phyloP scores from a whole-genome alignment of 2,797 vertebrate species.

The Ptychobarbus kaznakovi region DNA sequence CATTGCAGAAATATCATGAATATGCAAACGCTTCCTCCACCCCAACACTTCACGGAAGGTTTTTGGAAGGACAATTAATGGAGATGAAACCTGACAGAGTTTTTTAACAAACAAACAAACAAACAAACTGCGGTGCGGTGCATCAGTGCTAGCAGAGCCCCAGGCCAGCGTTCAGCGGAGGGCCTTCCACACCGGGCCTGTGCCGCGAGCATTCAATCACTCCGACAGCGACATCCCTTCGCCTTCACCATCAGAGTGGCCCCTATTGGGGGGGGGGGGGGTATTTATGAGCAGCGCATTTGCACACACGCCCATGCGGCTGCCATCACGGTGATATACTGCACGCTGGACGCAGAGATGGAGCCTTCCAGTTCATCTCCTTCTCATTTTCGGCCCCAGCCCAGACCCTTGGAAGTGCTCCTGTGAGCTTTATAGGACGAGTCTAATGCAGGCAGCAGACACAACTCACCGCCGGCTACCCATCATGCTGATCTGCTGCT shows the following conservation, averaged over 20 bases:
- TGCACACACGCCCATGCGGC: constrained; percentile 72
- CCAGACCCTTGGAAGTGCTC: constrained; percentile 74
- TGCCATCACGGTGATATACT: constrained; percentile 78
- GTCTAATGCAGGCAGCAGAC: constrained; percentile 73
- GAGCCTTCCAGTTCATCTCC: constrained; percentile 79
- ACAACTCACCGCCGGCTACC: constrained; percentile 36
- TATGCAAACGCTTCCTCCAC: neutral
- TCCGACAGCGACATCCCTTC: constrained; percentile 82
- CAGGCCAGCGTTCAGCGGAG: constrained; percentile 68
- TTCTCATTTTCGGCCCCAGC: constrained; percentile 74
- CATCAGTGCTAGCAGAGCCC: constrained; percentile 48
- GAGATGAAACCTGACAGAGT: neutral
- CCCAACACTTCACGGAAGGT: neutral
- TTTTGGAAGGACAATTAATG: constrained; percentile 29
- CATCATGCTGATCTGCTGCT: constrained; percentile 41
- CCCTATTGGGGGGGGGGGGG: constrained; percentile 67
- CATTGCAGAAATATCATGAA: neutral
- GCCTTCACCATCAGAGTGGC: constrained; percentile 80
- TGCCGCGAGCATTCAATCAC: constrained; percentile 80
- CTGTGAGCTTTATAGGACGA: constrained; percentile 71
- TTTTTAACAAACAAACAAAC: constrained; percentile 19
- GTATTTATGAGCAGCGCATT: constrained; percentile 81
- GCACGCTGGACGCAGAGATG: constrained; percentile 71
- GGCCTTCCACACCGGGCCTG: constrained; percentile 74
- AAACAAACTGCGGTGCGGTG: neutral